These are phyloP conservation scores for Meandrusa payeni DNA, from an alignment of 2,888 invertebrate species.

Conservation along the genomic window DNA sequence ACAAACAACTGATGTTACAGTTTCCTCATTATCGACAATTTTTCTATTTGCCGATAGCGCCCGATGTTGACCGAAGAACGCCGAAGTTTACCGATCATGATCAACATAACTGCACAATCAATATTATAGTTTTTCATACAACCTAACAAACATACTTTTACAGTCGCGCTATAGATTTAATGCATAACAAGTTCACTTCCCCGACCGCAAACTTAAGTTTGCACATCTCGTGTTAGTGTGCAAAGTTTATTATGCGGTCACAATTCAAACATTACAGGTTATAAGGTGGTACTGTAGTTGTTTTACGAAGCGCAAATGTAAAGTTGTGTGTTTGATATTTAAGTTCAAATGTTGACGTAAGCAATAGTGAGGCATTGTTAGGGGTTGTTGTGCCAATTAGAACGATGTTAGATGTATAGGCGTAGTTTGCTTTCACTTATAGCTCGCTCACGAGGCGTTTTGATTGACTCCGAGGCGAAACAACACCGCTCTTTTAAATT, in stretches of 20 bases:
- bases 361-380: constrained; percentile 23
- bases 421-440: constrained; percentile 19
- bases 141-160: background rate
- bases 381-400: constrained; percentile 23
- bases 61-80: constrained; percentile 27
- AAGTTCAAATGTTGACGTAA: constrained; percentile 21
- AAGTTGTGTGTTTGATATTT: constrained; percentile 12
- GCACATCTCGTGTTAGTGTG: constrained; percentile 2
- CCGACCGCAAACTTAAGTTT: constrained; percentile 11
- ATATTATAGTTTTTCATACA: constrained; percentile 23
- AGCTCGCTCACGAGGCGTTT: constrained; percentile 13
- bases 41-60: constrained; percentile 25
- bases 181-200: background rate
- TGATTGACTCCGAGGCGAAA: constrained; percentile 7
- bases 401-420: constrained; percentile 9
- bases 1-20: constrained; percentile 33
- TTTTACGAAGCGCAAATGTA: background rate
- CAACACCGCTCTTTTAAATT: no score
- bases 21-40: constrained; percentile 37
- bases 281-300: no score
- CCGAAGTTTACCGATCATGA: constrained; percentile 29
- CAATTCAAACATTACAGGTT: background rate
- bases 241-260: constrained; percentile 11
- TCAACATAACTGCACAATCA: constrained; percentile 25
- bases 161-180: background rate